Evolutionary conservation across 2,888 invertebrate genomes (phyloP), one percentile per base, ranked within the genome.

Genomic region (Bedellia somnulentella): DNA sequence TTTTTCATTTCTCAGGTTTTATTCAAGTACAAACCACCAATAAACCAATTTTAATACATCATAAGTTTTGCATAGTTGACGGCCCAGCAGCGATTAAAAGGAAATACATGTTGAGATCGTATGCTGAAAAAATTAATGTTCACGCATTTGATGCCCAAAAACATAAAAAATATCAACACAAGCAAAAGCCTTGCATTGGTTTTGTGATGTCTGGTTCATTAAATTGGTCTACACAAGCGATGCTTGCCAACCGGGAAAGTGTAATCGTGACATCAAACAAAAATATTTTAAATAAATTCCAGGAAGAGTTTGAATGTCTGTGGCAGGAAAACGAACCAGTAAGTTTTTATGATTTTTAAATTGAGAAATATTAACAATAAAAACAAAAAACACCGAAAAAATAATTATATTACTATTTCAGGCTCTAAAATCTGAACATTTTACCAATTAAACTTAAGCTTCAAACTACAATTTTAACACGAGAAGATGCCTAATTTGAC

Each of bases 51-150:
- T 58, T 86, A 38, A 88, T 91, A 87, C 91, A 92, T 50, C 89
- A 92, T 54, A 92, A 91, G 54, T 89, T 87, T 64, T 82, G 80
- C 35, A 57, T 89, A 26, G 61, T 88, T 37, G 89, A 89, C 50
- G 71, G 73, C 35, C 67, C 71, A 24, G 62, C 56, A 46, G 71
- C 75, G 29, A 51, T 70, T 35, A 64, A 52, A 43, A 46, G 73
- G 29, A 75, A 71, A 44, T 55, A 45, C 35, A 40, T 54, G 30
- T 39, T 75, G 29, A 71, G 60, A 48, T 40, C 54, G 22, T 49
- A 70, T 23, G 73, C 71, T 16, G 75, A 75, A 44, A 68, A 66
- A 42, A 39, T 71, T 27, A 71, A 73, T 31, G 48, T 66, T 13
- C 59, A 73, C 40, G 61, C 57, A 27, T 53, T 57, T 34, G 54